Evolutionary conservation across 2,888 invertebrate genomes (phyloP).

Genomic region (Parthenolecanium corni): DNA sequence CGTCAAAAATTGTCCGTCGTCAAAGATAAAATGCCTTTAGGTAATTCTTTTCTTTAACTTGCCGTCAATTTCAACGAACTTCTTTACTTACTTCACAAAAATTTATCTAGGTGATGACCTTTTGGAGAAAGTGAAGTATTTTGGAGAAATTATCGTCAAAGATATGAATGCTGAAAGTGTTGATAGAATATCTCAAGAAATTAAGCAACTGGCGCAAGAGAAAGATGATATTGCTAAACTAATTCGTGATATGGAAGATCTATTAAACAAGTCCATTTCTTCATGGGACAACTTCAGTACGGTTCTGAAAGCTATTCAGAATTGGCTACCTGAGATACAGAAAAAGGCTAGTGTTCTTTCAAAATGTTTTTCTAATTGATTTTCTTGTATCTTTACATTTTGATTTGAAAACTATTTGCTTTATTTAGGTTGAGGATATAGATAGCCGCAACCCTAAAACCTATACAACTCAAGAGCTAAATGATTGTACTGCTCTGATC

Average conservation of each 20-base stretch:
- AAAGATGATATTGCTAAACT: slow-evolving; percentile 70
- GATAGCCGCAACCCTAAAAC: slow-evolving; percentile 42
- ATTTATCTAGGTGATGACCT: slow-evolving; percentile 15
- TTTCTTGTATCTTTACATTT: neutral
- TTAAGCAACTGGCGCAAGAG: slow-evolving; percentile 64
- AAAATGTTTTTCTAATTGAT: neutral
- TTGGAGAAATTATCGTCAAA: slow-evolving; percentile 60
- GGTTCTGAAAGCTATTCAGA: slow-evolving; percentile 58
- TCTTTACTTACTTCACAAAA: too few species aligned
- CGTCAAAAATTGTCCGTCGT: slow-evolving; percentile 61
- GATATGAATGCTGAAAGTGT: slow-evolving; percentile 74
- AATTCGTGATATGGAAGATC: slow-evolving; percentile 62
- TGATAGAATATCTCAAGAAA: slow-evolving; percentile 67
- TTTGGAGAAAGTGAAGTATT: slow-evolving; percentile 43
- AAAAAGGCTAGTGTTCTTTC: slow-evolving; percentile 45
- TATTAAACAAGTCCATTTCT: slow-evolving; percentile 60
- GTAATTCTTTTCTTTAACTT: slow-evolving; percentile 34
- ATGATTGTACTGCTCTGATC: slow-evolving; percentile 58
- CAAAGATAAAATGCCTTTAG: slow-evolving; percentile 55
- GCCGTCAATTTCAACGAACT: too few species aligned
- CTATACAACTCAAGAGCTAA: slow-evolving; percentile 66
- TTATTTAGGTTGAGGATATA: slow-evolving; percentile 10
- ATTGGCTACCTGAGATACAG: slow-evolving; percentile 61
- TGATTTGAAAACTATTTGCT: neutral
- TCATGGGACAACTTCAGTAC: slow-evolving; percentile 71